Evolutionary conservation across 2,797 vertebrate genomes (phyloP).

Genomic region (Anguilla obscura): DNA sequence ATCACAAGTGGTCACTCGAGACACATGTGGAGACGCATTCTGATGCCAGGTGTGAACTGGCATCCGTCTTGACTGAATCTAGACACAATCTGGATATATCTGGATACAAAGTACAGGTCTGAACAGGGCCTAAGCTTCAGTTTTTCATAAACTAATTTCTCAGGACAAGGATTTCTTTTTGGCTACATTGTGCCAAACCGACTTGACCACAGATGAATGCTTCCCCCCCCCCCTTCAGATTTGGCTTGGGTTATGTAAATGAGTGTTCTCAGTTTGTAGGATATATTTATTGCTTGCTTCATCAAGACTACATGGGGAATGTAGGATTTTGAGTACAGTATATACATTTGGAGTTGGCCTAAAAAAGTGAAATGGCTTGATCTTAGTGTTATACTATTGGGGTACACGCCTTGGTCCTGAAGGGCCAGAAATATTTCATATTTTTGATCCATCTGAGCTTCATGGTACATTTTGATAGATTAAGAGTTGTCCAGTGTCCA

Average conservation of each 20-base stretch:
- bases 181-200: constrained; percentile 63
- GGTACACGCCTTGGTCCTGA: neutral
- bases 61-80: no score
- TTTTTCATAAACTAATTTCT: neutral
- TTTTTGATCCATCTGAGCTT: neutral
- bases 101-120: no score
- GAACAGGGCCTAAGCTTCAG: neutral
- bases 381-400: neutral
- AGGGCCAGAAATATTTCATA: neutral
- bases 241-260: neutral
- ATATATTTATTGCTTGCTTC: constrained; percentile 14
- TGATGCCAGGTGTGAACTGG: no score
- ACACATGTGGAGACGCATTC: no score
- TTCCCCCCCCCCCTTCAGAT: neutral
- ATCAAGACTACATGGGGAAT: neutral
- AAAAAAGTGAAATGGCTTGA: neutral
- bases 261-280: neutral
- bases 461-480: neutral
- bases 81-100: no score
- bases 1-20: no score
- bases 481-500: neutral
- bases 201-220: constrained; percentile 10
- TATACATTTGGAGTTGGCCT: neutral
- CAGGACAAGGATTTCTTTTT: constrained; percentile 35
- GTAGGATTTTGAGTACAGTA: neutral